Conservation (phyloP, 2,797 vertebrate genomes). For the Acrossocheilus wenchowensis region DNA sequence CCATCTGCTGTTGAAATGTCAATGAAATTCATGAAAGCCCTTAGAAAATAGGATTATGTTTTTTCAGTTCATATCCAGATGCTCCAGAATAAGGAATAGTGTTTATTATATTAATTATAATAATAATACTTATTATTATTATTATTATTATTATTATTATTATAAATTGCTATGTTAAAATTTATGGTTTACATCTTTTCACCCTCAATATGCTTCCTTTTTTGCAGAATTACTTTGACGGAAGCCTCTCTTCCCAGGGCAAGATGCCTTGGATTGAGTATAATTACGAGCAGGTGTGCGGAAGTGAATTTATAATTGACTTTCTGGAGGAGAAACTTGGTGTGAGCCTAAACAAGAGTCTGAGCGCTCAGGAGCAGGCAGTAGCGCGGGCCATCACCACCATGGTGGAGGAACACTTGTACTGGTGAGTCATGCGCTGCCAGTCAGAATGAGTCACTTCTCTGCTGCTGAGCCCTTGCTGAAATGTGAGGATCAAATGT, state of each 20-base stretch:
- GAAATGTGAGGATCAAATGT: background rate
- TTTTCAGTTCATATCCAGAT: background rate
- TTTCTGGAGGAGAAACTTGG: constrained; percentile 98
- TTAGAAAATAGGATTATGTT: background rate
- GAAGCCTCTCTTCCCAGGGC: constrained; percentile 95
- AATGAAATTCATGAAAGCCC: constrained; percentile 23
- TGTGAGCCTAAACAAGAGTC: constrained; percentile 91
- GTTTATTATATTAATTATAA: background rate
- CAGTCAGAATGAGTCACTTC: constrained; percentile 1
- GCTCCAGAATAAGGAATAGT: background rate
- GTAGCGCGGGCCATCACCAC: constrained; percentile 91
- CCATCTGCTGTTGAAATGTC: constrained; percentile 24
- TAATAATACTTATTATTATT: background rate
- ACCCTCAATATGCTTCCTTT: background rate
- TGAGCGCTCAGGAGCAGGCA: constrained; percentile 90
- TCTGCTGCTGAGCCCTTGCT: background rate
- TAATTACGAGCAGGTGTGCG: constrained; percentile 91
- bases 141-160: background rate
- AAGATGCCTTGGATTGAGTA: constrained; percentile 99
- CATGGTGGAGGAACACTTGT: constrained; percentile 98
- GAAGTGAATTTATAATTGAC: constrained; percentile 96
- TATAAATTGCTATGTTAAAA: background rate
- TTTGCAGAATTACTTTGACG: constrained; percentile 95
- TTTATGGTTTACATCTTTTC: background rate
- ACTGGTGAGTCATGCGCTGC: constrained; percentile 84